phyloP scores from a whole-genome alignment of 2,113 vertebrate genomes.

The Caretta caretta region DNA sequence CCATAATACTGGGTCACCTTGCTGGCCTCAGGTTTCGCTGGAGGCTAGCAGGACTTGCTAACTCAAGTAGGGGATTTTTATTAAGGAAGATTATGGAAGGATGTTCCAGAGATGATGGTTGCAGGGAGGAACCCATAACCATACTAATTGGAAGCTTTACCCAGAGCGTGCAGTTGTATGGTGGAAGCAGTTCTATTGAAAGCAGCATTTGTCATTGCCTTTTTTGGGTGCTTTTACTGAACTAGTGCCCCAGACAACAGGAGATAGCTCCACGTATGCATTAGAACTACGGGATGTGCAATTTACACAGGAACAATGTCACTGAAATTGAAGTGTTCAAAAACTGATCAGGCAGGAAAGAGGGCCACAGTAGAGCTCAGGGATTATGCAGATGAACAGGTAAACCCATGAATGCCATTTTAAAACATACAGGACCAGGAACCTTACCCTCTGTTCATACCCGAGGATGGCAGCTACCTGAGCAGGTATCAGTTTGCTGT shows the following conservation, averaged over 20 bases:
- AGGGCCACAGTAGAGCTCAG: accelerated
- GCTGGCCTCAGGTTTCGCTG: not conserved
- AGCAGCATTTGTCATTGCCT: not conserved
- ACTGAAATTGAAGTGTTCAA: not conserved
- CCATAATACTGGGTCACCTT: not conserved
- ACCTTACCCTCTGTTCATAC: not conserved
- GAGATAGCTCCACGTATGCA: not conserved
- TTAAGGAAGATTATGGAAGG: not conserved
- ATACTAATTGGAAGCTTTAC: not conserved
- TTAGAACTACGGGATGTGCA: not conserved
- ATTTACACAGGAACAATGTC: not conserved
- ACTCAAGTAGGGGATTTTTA: not conserved
- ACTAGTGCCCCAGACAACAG: not conserved
- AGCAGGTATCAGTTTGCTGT: not conserved
- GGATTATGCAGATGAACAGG: not conserved
- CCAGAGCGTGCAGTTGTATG: not conserved
- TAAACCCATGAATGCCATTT: not conserved
- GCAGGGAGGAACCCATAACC: not conserved
- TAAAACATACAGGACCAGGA: not conserved
- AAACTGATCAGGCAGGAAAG: not conserved
- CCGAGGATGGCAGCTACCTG: accelerated
- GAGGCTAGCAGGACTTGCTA: not conserved
- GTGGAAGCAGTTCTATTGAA: not conserved
- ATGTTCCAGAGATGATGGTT: not conserved
- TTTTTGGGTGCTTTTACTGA: not conserved